Conservation (phyloP, 37 sponge, comb jelly and placozoan species). For the Oopsacas minuta region DNA sequence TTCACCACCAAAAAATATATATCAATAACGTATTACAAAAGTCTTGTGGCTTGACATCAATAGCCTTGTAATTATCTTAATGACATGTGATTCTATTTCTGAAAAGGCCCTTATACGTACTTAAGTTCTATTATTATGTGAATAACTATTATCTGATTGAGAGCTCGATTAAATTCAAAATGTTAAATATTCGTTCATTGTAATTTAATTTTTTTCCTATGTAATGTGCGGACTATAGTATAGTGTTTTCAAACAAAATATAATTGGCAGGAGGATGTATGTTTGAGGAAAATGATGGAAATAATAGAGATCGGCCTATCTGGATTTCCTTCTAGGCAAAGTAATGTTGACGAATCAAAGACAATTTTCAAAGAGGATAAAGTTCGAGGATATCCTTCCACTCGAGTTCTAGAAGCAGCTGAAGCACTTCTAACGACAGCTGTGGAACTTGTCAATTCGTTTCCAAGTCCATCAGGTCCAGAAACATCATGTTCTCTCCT, state of each 20-base stretch:
- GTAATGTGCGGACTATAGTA: too few species aligned
- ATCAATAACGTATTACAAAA: neutral
- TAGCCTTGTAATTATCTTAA: neutral
- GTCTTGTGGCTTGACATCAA: slow-evolving; percentile 6
- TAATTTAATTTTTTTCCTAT: too few species aligned
- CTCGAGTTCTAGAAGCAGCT: slow-evolving; percentile 65
- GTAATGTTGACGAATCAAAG: neutral
- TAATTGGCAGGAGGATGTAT: slow-evolving; percentile 34
- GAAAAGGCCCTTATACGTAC: neutral
- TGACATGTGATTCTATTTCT: neutral
- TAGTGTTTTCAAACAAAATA: slow-evolving; percentile 37
- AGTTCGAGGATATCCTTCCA: slow-evolving; percentile 52
- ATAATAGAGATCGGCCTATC: slow-evolving; percentile 70
- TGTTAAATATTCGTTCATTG: neutral
- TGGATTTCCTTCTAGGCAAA: slow-evolving; percentile 22
- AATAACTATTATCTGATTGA: neutral
- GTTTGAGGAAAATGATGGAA: slow-evolving; percentile 26
- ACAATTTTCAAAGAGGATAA: slow-evolving; percentile 43
- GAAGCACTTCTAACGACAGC: slow-evolving; percentile 40
- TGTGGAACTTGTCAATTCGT: slow-evolving; percentile 40
- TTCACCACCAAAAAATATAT: neutral
- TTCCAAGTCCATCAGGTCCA: slow-evolving; percentile 68
- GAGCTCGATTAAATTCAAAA: neutral
- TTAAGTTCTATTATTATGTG: neutral
- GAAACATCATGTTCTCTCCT: slow-evolving; percentile 41